phyloP scores from a whole-genome alignment of 2,888 invertebrate genomes.

The Dascillus cervinus region DNA sequence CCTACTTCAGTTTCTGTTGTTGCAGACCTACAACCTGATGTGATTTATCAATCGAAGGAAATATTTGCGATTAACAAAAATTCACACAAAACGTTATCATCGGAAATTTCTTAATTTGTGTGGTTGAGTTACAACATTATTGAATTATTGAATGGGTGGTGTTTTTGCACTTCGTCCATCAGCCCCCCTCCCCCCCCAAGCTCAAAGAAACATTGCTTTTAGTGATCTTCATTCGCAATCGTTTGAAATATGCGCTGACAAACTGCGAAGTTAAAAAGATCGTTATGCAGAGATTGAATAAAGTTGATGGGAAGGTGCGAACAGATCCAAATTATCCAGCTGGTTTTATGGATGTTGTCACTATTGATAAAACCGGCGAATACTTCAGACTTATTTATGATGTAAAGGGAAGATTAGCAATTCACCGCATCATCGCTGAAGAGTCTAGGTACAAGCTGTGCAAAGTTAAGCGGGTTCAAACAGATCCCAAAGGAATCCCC shows the following conservation, averaged over 20 bases:
- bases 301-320: conserved; percentile 96
- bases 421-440: conserved; percentile 93
- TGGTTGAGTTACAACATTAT: too few species aligned
- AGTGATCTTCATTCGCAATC: conserved; percentile 93
- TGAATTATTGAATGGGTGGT: too few species aligned
- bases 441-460: conserved; percentile 98
- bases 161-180: conserved; percentile 97
- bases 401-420: conserved; percentile 95
- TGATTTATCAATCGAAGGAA: too few species aligned
- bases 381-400: conserved; percentile 97
- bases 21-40: too few species aligned
- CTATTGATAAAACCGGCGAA: conserved; percentile 97
- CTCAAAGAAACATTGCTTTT: conserved; percentile 93
- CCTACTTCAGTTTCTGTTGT: too few species aligned
- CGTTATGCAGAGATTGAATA: conserved; percentile 94
- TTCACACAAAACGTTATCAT: too few species aligned
- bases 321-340: conserved; percentile 97
- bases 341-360: conserved; percentile 99
- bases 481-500: conserved; percentile 93
- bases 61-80: too few species aligned
- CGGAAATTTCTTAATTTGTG: too few species aligned
- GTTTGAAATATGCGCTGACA: conserved; percentile 96
- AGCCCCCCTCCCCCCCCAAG: conserved; percentile 97
- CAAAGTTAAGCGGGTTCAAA: conserved; percentile 83
- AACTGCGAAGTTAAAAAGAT: conserved; percentile 96